Percentiles rank a stretch among this genome's conserved stretches.
phyloP scores from a whole-genome alignment of 92 coral and sea anemone genomes.

The Epizoanthus ramosus region DNA sequence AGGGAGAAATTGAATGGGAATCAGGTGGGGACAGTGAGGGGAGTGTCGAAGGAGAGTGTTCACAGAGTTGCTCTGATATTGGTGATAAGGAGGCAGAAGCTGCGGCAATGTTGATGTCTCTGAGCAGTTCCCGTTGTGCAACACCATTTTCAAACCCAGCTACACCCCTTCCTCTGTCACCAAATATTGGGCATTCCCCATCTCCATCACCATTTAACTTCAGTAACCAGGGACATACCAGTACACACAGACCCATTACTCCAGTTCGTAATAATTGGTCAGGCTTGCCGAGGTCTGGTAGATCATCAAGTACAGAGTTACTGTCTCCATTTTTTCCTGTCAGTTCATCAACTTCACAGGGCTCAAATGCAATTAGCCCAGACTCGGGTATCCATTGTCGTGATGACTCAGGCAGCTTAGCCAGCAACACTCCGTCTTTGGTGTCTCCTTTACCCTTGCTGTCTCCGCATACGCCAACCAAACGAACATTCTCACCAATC shows the following conservation, averaged over 20 bases:
- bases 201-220: conserved; percentile 81
- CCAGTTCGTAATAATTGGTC: conserved; percentile 67
- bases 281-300: conserved; percentile 82
- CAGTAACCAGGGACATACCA: conserved; percentile 58
- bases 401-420: conserved; percentile 80
- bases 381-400: conserved; percentile 96
- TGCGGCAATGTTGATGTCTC: conserved; percentile 87
- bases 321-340: conserved; percentile 71
- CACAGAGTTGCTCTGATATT: conserved; percentile 23
- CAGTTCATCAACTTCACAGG: conserved; percentile 47
- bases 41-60: conserved; percentile 93
- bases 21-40: conserved; percentile 99
- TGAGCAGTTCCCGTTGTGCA: conserved; percentile 89
- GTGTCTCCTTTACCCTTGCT: conserved; percentile 89
- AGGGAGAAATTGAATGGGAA: conserved; percentile 96
- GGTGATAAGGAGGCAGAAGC: conserved; percentile 91
- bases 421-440: conserved; percentile 77
- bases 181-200: conserved; percentile 66
- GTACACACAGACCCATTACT: conserved; percentile 58
- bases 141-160: conserved; percentile 90
- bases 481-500: conserved; percentile 95
- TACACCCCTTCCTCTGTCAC: conserved; percentile 91
- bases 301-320: conserved; percentile 82
- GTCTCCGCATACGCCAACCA: conserved; percentile 94
- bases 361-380: conserved; percentile 88